These are phyloP conservation scores for Porphyrio hochstetteri DNA, from an alignment of 2,113 vertebrate species.

Conservation along the genomic window DNA sequence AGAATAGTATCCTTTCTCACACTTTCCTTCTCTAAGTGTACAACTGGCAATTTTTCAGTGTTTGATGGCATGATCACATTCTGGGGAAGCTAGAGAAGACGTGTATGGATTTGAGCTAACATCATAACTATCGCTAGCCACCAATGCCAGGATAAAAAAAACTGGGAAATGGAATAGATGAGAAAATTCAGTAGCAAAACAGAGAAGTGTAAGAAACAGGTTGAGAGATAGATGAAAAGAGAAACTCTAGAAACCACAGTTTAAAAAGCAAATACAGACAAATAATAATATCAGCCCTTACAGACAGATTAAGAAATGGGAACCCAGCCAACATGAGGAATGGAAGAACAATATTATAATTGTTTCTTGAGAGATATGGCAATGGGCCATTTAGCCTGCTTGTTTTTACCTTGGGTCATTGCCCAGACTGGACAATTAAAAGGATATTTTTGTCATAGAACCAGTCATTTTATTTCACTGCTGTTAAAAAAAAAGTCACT, in stretches of 20 bases:
- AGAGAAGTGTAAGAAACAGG: neutral
- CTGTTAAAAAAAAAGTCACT: constrained; percentile 53
- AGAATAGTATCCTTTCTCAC: neutral
- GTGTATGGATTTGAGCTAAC: neutral
- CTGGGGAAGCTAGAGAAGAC: neutral
- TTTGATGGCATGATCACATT: neutral
- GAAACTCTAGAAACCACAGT: constrained; percentile 8
- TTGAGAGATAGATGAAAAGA: neutral
- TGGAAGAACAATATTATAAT: constrained; percentile 62
- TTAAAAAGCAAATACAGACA: constrained; percentile 54
- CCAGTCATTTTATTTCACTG: constrained; percentile 54
- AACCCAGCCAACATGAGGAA: constrained; percentile 57
- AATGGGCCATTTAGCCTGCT: constrained; percentile 65
- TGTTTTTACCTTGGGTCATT: constrained; percentile 67
- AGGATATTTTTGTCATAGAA: constrained; percentile 63
- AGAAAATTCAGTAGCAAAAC: neutral
- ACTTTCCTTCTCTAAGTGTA: neutral
- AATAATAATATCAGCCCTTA: constrained; percentile 48
- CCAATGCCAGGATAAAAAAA: neutral
- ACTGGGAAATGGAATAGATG: neutral
- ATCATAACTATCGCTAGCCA: neutral
- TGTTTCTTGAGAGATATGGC: constrained; percentile 69
- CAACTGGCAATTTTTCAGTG: neutral
- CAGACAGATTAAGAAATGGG: constrained; percentile 65
- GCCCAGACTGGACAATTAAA: constrained; percentile 75